Percentiles rank a stretch among this genome's conserved stretches.
Conservation (phyloP, 2,113 vertebrate genomes). For the Prunella fulvescens region DNA sequence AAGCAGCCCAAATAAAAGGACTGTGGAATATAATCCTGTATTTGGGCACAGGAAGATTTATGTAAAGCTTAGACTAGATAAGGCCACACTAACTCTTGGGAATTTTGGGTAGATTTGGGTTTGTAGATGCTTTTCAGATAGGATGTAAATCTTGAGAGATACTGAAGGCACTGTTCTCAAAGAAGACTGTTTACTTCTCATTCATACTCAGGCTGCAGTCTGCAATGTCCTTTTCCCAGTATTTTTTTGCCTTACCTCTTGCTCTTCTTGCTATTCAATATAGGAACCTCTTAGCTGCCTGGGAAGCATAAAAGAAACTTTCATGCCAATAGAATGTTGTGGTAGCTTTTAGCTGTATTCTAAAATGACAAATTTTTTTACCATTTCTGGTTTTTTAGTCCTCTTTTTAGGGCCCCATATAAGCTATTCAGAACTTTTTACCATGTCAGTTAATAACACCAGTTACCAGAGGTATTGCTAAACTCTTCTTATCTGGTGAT, state of each 20-base stretch:
- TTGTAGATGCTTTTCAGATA: background rate
- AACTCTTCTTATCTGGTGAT: background rate
- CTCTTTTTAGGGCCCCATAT: background rate
- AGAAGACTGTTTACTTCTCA: background rate
- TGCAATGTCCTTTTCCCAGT: background rate
- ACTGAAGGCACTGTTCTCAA: background rate
- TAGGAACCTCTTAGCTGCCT: background rate
- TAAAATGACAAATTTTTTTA: background rate
- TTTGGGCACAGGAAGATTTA: background rate
- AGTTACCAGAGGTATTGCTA: background rate
- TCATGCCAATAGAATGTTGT: background rate
- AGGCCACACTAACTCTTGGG: background rate
- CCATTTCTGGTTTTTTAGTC: background rate
- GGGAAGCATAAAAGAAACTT: background rate
- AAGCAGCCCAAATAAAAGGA: background rate
- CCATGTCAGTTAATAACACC: background rate
- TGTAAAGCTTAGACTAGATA: background rate
- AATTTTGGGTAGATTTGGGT: background rate
- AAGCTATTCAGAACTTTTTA: background rate
- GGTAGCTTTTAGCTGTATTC: background rate
- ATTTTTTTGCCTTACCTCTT: background rate
- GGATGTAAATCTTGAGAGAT: background rate
- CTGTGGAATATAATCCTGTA: background rate
- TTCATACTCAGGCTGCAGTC: background rate
- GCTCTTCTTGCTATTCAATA: background rate